phyloP scores from a whole-genome alignment of 2,797 vertebrate species.

The Loriculus beryllinus region DNA sequence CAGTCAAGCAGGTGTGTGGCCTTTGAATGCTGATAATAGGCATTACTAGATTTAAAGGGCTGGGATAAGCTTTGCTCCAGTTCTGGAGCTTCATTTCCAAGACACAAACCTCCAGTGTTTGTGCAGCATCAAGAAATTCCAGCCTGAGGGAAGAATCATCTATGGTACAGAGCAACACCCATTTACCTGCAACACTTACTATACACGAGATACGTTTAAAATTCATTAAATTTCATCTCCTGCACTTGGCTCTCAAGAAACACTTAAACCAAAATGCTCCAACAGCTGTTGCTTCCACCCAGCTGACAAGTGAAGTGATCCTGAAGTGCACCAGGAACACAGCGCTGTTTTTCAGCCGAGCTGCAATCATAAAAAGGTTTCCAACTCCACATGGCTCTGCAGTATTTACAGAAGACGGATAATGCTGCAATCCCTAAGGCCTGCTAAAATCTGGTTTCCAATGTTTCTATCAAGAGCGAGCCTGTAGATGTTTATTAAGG shows the following conservation, averaged over 20 bases:
- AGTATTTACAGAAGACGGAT: background rate
- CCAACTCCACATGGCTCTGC: background rate
- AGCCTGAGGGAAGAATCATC: background rate
- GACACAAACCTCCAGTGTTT: background rate
- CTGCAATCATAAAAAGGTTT: background rate
- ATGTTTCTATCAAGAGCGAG: background rate
- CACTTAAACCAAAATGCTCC: background rate
- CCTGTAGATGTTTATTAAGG: background rate
- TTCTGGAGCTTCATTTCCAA: background rate
- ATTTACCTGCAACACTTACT: background rate
- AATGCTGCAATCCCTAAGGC: background rate
- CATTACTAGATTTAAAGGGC: background rate
- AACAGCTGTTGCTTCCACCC: background rate
- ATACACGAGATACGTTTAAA: rapidly evolving
- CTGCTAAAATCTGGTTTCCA: background rate
- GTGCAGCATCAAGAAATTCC: background rate
- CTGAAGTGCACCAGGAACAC: background rate
- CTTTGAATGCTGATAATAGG: background rate
- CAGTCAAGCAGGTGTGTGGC: background rate
- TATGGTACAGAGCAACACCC: background rate
- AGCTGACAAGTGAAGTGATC: background rate
- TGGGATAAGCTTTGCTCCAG: background rate
- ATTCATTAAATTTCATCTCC: background rate
- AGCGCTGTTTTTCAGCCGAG: background rate
- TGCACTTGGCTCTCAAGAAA: background rate